A percentile compares a stretch with the other conserved stretches of the same genome.
Conservation (phyloP, 1,140 invertebrate genomes). For the Eulimnadia texana region DNA sequence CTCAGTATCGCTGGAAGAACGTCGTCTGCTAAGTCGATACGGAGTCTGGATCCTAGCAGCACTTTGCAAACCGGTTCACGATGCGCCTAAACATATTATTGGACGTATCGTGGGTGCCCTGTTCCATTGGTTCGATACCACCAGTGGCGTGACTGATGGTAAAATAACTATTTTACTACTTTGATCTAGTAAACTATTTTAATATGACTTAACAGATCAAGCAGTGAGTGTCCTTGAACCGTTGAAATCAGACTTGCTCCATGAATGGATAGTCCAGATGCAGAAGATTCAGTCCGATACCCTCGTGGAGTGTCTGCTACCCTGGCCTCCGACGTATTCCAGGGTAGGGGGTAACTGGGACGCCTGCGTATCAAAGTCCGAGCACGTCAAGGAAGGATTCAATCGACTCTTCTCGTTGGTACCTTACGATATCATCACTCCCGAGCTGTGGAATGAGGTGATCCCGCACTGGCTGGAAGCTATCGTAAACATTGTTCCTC, state of each 20-base stretch:
- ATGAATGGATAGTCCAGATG: slow-evolving; percentile 75
- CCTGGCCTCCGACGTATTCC: slow-evolving; percentile 76
- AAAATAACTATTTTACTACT: no score
- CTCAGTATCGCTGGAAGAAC: slow-evolving; percentile 42
- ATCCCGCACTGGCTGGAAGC: slow-evolving; percentile 99
- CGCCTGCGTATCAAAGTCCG: slow-evolving; percentile 20
- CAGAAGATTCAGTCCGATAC: slow-evolving; percentile 73
- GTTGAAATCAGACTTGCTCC: slow-evolving; percentile 85
- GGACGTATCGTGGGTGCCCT: slow-evolving; percentile 85
- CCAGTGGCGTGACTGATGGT: slow-evolving; percentile 91
- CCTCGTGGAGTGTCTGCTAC: slow-evolving; percentile 68
- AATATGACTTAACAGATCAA: slow-evolving; percentile 46
- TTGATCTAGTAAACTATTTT: no score
- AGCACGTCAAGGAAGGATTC: slow-evolving; percentile 87
- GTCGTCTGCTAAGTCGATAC: slow-evolving; percentile 81
- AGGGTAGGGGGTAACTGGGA: slow-evolving; percentile 87
- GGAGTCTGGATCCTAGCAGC: slow-evolving; percentile 94
- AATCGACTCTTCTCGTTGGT: slow-evolving; percentile 86
- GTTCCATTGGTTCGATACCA: slow-evolving; percentile 98
- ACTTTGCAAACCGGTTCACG: slow-evolving; percentile 67
- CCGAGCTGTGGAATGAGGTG: slow-evolving; percentile 91
- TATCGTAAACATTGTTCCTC: slow-evolving; percentile 83
- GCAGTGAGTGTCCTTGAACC: slow-evolving; percentile 74
- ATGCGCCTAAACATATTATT: slow-evolving; percentile 69
- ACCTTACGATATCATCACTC: slow-evolving; percentile 91